Conservation (phyloP, 1,140 invertebrate species). For the Diachasma alloeum region DNA sequence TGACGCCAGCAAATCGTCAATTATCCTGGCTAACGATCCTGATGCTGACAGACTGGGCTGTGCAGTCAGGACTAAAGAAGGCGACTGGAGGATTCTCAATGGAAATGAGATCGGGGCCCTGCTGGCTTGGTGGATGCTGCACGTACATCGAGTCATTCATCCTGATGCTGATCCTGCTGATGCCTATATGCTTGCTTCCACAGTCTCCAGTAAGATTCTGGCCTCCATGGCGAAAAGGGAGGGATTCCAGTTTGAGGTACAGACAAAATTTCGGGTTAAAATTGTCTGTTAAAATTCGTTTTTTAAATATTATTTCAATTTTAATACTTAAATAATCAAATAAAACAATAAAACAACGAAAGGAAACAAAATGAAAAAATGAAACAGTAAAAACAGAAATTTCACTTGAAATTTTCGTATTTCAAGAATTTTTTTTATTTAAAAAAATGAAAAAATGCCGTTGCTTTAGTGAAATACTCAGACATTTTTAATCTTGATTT, state of each 20-base stretch:
- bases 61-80: conserved; percentile 79
- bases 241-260: conserved; percentile 82
- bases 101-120: conserved; percentile 97
- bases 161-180: conserved; percentile 64
- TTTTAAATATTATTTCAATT: no score
- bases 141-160: conserved; percentile 66
- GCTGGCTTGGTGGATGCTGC: conserved; percentile 93
- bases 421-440: no score
- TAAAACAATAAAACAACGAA: no score
- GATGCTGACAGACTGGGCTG: conserved; percentile 97
- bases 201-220: conserved; percentile 98
- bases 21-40: conserved; percentile 98
- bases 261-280: conserved; percentile 35
- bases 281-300: background rate
- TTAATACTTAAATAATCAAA: no score
- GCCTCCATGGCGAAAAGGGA: conserved; percentile 81
- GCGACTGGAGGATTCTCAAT: conserved; percentile 89
- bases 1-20: conserved; percentile 70
- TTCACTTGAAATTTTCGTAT: no score
- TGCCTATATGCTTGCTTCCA: conserved; percentile 88
- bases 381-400: no score
- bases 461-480: no score
- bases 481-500: no score
- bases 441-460: no score
- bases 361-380: no score